Base-by-base conservation (phyloP, 1,140 invertebrate species). In the Heliothis virescens region DNA sequence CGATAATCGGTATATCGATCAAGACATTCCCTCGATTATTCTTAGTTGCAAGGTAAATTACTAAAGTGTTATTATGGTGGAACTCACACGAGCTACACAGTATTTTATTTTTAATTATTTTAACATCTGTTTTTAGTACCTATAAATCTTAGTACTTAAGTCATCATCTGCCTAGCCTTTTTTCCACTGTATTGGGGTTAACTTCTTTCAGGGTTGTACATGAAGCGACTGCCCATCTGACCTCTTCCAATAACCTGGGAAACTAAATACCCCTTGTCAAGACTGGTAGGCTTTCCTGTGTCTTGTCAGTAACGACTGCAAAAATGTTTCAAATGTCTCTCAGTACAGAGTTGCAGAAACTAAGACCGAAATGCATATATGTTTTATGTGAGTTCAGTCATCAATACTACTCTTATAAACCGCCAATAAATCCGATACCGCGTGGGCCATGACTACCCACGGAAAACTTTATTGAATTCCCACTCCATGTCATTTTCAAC, bases 361-460 rank as follows among this genome's bases (percentile, higher is more conserved):
- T 26, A 29, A 77, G 50, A 63, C 26, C 29, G 9, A 41, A 77
- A 55, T 47, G 11, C 59, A 76, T 47, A 76, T 67, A n/a, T n/a
- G 60, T 55, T 55, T 52, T 67, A 67, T 77, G 75, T 57, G 62
- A 77, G 48, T 65, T 67, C 21, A 65, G 75, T 77, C 52, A 67
- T 77, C 47, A 69, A 79, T 79, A 69, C 60, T n/a, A 55, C 63
- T 79, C 78, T 72, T 72, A 80, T 83, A 80, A 83, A 79, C 59
- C 69, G 52, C 15, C 79, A 59, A 83, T 83, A 83, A 83, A 83
- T 83, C 79, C 55, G 65, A 75, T 55, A 26, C 69, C 52, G 79
- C 82, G 82, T 83, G 79, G 79, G 82, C 74, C 62, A n/a, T 63
- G 76, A 76, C 77, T 80, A 62, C 79, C 75, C 73, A 48, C 76